A percentile compares a stretch with the other conserved stretches of the same genome.
Evolutionary conservation across 2,888 invertebrate species (phyloP).

Genomic region (Blera fallax): DNA sequence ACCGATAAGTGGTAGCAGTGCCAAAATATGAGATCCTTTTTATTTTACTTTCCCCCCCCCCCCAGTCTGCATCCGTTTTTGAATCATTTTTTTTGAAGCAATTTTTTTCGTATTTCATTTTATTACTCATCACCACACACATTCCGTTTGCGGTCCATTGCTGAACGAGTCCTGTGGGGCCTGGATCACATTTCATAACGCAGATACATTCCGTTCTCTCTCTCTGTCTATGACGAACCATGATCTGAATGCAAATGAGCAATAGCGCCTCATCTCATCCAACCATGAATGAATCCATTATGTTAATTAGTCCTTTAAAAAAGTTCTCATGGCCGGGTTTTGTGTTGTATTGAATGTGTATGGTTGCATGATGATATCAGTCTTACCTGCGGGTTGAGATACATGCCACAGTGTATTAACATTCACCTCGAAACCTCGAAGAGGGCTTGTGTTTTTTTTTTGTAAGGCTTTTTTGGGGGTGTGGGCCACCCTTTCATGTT

Average conservation of each 20-base stretch:
- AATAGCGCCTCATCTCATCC: conserved; percentile 37
- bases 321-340: conserved; percentile 41
- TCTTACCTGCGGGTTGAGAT: conserved; percentile 60
- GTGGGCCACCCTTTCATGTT: conserved; percentile 66
- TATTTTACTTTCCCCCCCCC: neutral
- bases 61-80: neutral
- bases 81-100: conserved; percentile 26
- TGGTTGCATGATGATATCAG: conserved; percentile 60
- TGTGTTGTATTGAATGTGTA: neutral
- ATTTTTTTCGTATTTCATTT: conserved; percentile 2
- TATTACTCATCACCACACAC: neutral
- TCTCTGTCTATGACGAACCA: conserved; percentile 23
- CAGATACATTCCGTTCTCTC: conserved; percentile 24
- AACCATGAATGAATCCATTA: conserved; percentile 60
- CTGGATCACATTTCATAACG: conserved; percentile 24
- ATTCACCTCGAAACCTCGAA: conserved; percentile 64
- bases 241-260: conserved; percentile 66
- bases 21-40: neutral
- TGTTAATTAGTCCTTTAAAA: conserved; percentile 70
- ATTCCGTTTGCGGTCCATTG: conserved; percentile 28
- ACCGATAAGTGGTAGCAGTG: conserved; percentile 56
- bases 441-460: conserved; percentile 29
- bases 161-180: conserved; percentile 54
- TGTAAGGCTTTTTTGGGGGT: conserved; percentile 22
- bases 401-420: conserved; percentile 62